Evolutionary conservation across 1,140 invertebrate genomes (phyloP).

Genomic region (Neuroterus valhalla): DNA sequence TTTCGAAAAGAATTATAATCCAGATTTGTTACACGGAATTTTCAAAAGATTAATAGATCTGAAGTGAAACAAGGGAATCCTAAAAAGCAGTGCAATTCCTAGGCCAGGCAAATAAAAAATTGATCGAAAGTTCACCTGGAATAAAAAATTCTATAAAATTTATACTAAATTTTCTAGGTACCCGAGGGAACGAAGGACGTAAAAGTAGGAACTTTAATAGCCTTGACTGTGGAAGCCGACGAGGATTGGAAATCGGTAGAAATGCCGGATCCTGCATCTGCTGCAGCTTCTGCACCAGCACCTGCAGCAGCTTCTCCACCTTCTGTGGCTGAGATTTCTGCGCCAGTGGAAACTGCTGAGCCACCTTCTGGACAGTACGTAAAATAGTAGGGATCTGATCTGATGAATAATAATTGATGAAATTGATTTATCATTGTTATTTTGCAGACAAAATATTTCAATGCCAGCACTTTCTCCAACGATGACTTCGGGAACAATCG

Average conservation of each 20-base stretch:
- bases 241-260: conserved; percentile 79
- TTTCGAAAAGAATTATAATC: too few species aligned
- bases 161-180: conserved; percentile 60
- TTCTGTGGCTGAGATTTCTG: conserved; percentile 8
- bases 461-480: conserved; percentile 98
- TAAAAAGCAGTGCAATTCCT: too few species aligned
- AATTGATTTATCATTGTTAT: too few species aligned
- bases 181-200: conserved; percentile 78
- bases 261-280: conserved; percentile 60
- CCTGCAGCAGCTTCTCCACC: conserved; percentile 38
- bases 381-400: too few species aligned
- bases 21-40: too few species aligned
- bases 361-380: conserved; percentile 66
- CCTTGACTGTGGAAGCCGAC: conserved; percentile 80
- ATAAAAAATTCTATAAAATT: too few species aligned
- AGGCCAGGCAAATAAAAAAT: too few species aligned
- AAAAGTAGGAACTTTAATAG: conserved; percentile 80
- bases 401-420: too few species aligned
- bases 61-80: too few species aligned
- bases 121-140: too few species aligned
- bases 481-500: conserved; percentile 98
- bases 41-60: too few species aligned
- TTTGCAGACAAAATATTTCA: conserved; percentile 3
- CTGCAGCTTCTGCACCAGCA: conserved; percentile 42
- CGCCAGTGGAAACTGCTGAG: conserved; percentile 18